These are phyloP conservation scores for Danio rerio DNA, from an alignment of 2,113 vertebrate species.

Conservation along the genomic window DNA sequence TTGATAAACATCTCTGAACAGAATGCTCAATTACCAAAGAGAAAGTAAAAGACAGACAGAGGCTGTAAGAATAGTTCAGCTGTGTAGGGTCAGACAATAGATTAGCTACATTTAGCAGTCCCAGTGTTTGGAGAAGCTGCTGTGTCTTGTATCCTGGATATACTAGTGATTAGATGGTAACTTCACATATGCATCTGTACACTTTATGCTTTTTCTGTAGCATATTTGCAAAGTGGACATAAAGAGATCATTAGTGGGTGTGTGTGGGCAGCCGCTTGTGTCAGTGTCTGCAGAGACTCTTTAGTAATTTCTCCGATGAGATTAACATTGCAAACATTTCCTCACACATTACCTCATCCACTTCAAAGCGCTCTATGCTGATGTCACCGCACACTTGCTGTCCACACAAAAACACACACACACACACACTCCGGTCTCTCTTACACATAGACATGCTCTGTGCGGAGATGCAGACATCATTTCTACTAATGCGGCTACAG, in stretches of 20 bases:
- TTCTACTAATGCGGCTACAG: background rate
- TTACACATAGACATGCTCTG: conserved; percentile 20
- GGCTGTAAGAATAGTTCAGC: background rate
- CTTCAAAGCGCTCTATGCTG: conserved; percentile 76
- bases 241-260: background rate
- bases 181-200: background rate
- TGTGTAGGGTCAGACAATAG: background rate
- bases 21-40: background rate
- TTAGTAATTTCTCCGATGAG: conserved; percentile 60
- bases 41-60: background rate
- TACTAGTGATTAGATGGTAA: background rate
- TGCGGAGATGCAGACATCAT: background rate
- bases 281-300: conserved; percentile 3
- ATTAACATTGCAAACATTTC: conserved; percentile 78
- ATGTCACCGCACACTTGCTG: conserved; percentile 73
- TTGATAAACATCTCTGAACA: background rate
- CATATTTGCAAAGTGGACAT: background rate
- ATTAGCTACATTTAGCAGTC: no score
- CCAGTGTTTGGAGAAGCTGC: background rate
- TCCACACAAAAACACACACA: conserved; percentile 74
- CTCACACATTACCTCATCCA: conserved; percentile 77
- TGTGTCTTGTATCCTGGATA: conserved; percentile 6
- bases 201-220: background rate
- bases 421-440: conserved; percentile 38
- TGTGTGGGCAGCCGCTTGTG: conserved; percentile 16